Evolutionary conservation across 1,140 invertebrate species (phyloP).

Genomic region (Brachionus manjavacas): DNA sequence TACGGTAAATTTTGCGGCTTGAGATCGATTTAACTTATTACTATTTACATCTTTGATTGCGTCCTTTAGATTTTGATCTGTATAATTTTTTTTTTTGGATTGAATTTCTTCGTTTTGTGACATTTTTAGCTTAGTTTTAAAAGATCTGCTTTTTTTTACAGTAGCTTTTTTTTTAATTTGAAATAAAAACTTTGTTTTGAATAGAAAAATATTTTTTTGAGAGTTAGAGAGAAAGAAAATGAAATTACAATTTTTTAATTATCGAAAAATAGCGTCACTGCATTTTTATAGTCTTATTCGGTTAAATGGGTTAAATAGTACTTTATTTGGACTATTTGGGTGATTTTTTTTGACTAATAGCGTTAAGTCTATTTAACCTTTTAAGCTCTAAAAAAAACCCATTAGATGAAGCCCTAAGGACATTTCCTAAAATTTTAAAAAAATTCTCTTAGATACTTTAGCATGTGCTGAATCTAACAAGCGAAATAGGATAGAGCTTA

Average conservation of each 20-base stretch:
- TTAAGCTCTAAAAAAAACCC: neutral
- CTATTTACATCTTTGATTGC: neutral
- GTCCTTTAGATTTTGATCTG: neutral
- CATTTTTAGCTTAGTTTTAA: neutral
- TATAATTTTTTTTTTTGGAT: neutral
- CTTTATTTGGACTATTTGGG: neutral
- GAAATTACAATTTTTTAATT: neutral
- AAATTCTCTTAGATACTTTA: neutral
- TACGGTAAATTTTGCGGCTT: neutral
- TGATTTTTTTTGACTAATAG: neutral
- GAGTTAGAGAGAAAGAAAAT: neutral
- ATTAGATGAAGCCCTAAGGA: too few relatives aligned
- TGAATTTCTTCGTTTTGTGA: neutral
- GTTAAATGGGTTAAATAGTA: neutral
- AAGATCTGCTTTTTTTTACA: neutral
- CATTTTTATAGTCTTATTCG: neutral
- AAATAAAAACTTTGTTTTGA: neutral
- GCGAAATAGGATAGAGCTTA: too few relatives aligned
- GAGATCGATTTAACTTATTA: neutral
- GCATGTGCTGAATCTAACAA: neutral
- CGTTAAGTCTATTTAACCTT: neutral
- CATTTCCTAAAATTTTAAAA: too few relatives aligned
- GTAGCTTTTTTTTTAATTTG: neutral
- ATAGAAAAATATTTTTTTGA: neutral
- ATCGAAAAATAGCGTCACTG: neutral